These are phyloP conservation scores for Ameiurus melas DNA, from an alignment of 2,113 vertebrate species.

Conservation along the genomic window DNA sequence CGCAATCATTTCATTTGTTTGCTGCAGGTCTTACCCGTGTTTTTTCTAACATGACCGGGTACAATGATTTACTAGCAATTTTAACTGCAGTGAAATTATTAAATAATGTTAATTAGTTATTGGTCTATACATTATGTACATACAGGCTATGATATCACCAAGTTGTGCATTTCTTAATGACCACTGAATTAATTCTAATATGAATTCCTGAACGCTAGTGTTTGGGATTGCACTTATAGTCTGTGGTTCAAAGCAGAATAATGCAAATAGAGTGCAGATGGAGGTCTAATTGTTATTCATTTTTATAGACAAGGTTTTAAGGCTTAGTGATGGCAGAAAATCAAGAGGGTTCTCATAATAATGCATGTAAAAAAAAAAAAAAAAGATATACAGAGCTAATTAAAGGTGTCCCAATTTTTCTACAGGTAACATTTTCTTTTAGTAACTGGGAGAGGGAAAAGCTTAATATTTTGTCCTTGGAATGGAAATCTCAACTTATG, in stretches of 20 bases:
- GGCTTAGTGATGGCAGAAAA: slow-evolving; percentile 30
- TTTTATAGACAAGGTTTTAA: slow-evolving; percentile 24
- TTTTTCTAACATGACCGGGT: not conserved
- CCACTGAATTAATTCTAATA: not conserved
- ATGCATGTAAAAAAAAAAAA: slow-evolving; percentile 69
- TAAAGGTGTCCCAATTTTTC: slow-evolving; percentile 68
- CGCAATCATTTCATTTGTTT: not conserved
- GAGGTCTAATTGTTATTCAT: slow-evolving; percentile 25
- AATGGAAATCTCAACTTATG: not conserved
- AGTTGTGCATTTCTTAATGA: not conserved
- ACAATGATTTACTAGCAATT: not conserved
- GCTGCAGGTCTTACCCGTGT: not conserved
- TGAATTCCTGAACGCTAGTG: not conserved
- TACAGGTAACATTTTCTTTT: not conserved
- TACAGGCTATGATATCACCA: not conserved
- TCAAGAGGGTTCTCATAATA: slow-evolving; percentile 14
- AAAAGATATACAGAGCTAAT: slow-evolving; percentile 88
- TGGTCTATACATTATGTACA: not conserved
- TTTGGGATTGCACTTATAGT: not conserved
- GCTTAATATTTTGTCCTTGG: slow-evolving; percentile 1
- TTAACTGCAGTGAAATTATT: not conserved
- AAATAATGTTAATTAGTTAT: not conserved
- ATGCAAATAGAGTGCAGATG: not conserved
- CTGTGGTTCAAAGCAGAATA: not conserved
- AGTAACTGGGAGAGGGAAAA: not conserved